Base-by-base conservation (phyloP, 2,113 vertebrate species). In the Xiphophorus couchianus region DNA sequence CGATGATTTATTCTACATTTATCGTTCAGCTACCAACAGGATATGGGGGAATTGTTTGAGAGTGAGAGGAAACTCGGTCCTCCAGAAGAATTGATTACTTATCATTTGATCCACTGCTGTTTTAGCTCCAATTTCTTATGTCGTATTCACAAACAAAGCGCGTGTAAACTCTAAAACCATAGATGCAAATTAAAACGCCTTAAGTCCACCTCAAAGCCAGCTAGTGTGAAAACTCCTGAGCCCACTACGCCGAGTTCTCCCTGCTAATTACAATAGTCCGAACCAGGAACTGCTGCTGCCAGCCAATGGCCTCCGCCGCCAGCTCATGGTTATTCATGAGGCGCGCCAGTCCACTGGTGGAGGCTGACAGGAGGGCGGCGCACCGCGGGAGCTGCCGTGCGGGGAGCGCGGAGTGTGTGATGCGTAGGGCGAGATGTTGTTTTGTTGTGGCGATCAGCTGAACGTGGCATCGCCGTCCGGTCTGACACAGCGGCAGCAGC, bases 381-480 rank as follows among this genome's bases (percentile, higher is more conserved):
- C 88, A n/a, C 80, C 79, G 54, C 68, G 65, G 80, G 88, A 81
- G 73, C 89, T 86, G 88, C 85, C 69, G 91, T 82, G 91, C 82
- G 89, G 84, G 83, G 90, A n/a, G 87, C 66, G 78, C 85, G 66
- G 87, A 89, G 89, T 74, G 88, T 81, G 83, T 78, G 69, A 83
- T 71, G 87, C 90, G 88, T 86, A 86, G 91, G 89, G 91, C 91
- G 90, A 90, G 87, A 92, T 92, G 91, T 90, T 92, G 93, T 94
- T 91, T 92, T 93, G 92, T 91, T 92, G 92, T 90, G 90, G 84
- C 81, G 89, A 87, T 91, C 92, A 93, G 92, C 93, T 94, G 93
- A 91, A 94, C 76, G 92, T 92, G 93, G 90, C 90, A 86, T 85
- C 87, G 90, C 92, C 66, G 91, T 92, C 91, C 82, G 86, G 88